Conservation (phyloP, 2,888 invertebrate genomes). For the Hydrotaea cyrtoneurina region DNA sequence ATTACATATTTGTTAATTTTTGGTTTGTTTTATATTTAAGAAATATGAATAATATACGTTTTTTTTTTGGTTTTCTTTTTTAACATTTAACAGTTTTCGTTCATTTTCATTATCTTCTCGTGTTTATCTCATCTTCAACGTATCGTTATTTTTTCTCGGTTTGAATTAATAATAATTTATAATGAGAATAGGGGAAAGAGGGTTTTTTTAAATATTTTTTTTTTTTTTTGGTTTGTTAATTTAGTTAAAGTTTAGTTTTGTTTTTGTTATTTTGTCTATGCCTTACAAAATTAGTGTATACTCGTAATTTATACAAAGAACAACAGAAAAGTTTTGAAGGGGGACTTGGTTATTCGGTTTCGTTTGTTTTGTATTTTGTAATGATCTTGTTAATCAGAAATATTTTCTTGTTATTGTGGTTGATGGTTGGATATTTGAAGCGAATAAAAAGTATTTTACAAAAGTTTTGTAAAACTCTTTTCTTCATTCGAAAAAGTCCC, state of each 20-base stretch:
- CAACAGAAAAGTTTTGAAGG: constrained; percentile 46
- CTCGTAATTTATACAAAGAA: constrained; percentile 63
- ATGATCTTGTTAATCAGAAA: neutral
- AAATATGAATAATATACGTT: constrained; percentile 64
- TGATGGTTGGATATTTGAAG: constrained; percentile 29
- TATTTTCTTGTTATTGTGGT: neutral
- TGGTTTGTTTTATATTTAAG: constrained; percentile 50
- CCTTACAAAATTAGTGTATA: constrained; percentile 59
- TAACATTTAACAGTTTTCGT: constrained; percentile 65
- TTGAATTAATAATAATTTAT: constrained; percentile 42
- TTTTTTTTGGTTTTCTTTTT: constrained; percentile 33
- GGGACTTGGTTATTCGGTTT: neutral
- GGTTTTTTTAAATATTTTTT: constrained; percentile 35
- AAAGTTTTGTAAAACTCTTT: neutral
- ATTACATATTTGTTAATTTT: constrained; percentile 42
- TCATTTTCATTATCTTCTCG: constrained; percentile 35
- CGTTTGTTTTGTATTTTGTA: constrained; percentile 15
- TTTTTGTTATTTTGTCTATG: constrained; percentile 44
- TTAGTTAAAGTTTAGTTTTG: neutral
- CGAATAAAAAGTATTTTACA: constrained; percentile 20
- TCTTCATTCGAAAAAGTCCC: too few species aligned
- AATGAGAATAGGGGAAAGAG: constrained; percentile 49
- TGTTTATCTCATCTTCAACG: constrained; percentile 7
- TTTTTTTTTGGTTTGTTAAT: constrained; percentile 25
- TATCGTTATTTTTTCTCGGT: neutral